Conservation (phyloP, 2,888 invertebrate genomes). For the Apamea crenata region DNA sequence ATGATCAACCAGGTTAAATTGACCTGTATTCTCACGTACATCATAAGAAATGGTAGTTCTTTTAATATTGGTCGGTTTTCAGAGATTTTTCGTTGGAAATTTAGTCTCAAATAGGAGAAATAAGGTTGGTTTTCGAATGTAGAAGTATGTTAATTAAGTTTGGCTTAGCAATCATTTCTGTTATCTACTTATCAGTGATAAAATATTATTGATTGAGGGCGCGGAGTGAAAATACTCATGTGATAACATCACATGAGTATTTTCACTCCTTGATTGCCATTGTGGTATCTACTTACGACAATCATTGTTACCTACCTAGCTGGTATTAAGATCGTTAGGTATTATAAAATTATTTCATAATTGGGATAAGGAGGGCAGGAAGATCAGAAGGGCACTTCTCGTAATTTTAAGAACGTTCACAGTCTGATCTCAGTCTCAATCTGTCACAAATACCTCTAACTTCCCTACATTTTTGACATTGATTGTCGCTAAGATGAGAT, state of each 20-base stretch:
- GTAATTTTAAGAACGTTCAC: too few species aligned
- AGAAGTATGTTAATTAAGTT: slow-evolving; percentile 55
- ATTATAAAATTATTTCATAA: background rate
- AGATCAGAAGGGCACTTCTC: too few species aligned
- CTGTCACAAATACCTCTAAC: too few species aligned
- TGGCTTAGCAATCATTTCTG: slow-evolving; percentile 42
- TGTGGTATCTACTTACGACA: background rate
- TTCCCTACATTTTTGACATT: too few species aligned
- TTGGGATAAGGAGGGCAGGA: background rate
- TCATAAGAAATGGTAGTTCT: slow-evolving; percentile 26
- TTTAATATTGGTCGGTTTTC: slow-evolving; percentile 2
- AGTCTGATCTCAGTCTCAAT: too few species aligned
- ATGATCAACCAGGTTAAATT: slow-evolving; percentile 48
- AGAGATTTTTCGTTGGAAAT: slow-evolving; percentile 2
- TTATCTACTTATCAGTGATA: slow-evolving; percentile 66
- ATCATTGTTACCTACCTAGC: background rate
- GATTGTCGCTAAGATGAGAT: too few species aligned
- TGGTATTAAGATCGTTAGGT: background rate
- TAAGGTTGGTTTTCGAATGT: slow-evolving; percentile 42
- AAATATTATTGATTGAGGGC: slow-evolving; percentile 66
- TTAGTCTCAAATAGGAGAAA: fast-evolving
- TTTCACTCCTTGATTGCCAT: too few species aligned
- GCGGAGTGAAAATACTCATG: slow-evolving; percentile 32
- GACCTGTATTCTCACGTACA: slow-evolving; percentile 38
- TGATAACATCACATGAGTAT: too few species aligned